phyloP scores from a whole-genome alignment of 2,113 vertebrate genomes.

The Hippocampus comes region DNA sequence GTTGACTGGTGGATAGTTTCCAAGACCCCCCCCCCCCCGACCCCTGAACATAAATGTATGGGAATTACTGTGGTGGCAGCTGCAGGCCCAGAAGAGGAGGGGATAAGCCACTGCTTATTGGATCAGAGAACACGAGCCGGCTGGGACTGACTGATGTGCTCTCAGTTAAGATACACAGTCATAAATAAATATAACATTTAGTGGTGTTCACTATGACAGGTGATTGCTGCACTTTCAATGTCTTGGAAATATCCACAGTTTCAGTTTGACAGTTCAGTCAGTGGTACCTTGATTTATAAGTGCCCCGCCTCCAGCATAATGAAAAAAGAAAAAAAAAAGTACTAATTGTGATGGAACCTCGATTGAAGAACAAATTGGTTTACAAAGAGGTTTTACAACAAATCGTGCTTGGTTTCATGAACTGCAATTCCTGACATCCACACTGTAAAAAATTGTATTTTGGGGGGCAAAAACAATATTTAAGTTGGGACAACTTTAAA shows the following conservation, averaged over 20 bases:
- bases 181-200: not conserved
- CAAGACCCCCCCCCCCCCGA: slow-evolving; percentile 22
- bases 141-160: slow-evolving; percentile 33
- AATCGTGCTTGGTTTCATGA: no score
- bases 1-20: slow-evolving; percentile 57
- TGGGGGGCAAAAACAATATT: no score
- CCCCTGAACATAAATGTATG: slow-evolving; percentile 44
- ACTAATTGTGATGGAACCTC: not conserved
- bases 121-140: slow-evolving; percentile 65
- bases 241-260: not conserved
- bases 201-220: not conserved
- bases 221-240: not conserved
- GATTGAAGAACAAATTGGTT: not conserved
- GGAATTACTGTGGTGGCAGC: slow-evolving; percentile 65
- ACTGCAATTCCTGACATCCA: no score
- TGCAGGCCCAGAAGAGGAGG: slow-evolving; percentile 62
- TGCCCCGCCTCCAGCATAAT: no score
- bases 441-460: no score
- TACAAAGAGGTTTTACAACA: no score
- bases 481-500: no score
- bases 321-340: no score
- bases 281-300: no score
- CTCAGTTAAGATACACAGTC: slow-evolving; percentile 20
- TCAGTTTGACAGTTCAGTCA: not conserved
- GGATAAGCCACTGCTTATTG: slow-evolving; percentile 71